These are phyloP conservation scores for Idaea straminata DNA, from an alignment of 2,888 invertebrate species.

Conservation along the genomic window DNA sequence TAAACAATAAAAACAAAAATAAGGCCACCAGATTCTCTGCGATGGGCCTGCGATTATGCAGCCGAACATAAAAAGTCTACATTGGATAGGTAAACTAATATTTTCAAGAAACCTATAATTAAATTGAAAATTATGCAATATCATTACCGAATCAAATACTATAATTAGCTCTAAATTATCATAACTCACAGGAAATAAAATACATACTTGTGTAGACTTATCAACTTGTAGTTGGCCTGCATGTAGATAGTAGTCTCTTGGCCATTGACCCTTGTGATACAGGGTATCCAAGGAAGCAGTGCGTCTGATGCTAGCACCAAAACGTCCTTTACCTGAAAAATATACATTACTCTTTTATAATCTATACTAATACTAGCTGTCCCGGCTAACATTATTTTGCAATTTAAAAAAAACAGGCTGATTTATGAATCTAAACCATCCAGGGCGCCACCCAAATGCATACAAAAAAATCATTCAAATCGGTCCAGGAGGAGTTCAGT, in stretches of 20 bases:
- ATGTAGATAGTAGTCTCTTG: slow-evolving; percentile 85
- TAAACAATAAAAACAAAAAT: neutral
- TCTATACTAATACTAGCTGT: no score
- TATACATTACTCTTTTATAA: neutral
- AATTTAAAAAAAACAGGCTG: no score
- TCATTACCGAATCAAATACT: slow-evolving; percentile 10
- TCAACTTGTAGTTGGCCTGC: slow-evolving; percentile 85
- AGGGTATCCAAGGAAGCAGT: slow-evolving; percentile 90
- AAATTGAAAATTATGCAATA: no score
- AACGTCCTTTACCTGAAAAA: slow-evolving; percentile 73
- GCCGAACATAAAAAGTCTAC: no score
- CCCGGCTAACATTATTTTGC: no score
- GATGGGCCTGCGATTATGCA: no score
- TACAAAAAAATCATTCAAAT: no score
- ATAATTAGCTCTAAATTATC: slow-evolving; percentile 18
- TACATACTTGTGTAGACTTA: slow-evolving; percentile 88
- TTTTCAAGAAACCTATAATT: no score
- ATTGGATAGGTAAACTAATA: no score
- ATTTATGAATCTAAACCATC: no score
- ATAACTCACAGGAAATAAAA: slow-evolving; percentile 13
- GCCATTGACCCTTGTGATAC: slow-evolving; percentile 89
- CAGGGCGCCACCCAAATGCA: no score
- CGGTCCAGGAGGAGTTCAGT: no score
- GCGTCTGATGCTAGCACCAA: slow-evolving; percentile 84
- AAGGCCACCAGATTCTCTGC: neutral